Percentiles rank a stretch among this genome's conserved stretches.
Conservation (phyloP, 2,797 vertebrate species). For the Bufotes viridis region DNA sequence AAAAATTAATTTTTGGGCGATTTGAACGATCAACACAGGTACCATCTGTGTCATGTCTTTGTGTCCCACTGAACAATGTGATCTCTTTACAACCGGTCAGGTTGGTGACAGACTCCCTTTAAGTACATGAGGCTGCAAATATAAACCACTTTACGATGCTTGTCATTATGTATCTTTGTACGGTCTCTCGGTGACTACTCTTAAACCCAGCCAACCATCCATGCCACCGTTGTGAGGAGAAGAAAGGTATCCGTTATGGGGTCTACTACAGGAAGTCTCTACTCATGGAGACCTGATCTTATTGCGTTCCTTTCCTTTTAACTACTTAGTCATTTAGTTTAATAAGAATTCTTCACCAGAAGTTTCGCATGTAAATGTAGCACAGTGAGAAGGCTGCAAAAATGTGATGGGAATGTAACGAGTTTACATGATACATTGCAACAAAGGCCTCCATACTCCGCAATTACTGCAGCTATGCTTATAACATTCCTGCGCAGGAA, state of each 20-base stretch:
- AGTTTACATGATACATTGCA: not conserved
- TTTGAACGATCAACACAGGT: no score
- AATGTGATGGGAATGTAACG: conserved; percentile 8
- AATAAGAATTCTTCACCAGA: conserved; percentile 33
- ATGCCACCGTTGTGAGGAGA: not conserved
- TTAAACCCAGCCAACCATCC: no score
- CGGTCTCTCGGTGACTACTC: not conserved
- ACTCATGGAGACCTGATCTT: conserved; percentile 3
- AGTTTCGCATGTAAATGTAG: not conserved
- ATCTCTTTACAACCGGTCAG: no score
- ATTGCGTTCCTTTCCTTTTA: conserved; percentile 42
- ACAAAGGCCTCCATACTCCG: not conserved
- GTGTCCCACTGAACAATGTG: no score
- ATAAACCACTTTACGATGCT: not conserved
- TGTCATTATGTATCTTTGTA: conserved; percentile 2
- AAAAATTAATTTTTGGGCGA: no score
- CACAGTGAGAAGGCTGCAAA: not conserved
- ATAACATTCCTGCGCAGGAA: not conserved
- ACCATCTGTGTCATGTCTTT: no score
- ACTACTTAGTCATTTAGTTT: conserved; percentile 36
- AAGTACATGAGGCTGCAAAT: not conserved
- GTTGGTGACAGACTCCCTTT: no score
- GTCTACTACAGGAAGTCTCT: conserved; percentile 14
- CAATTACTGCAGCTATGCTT: not conserved
- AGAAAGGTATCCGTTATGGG: not conserved